These are phyloP conservation scores for Tenthredo livida DNA, from an alignment of 2,888 invertebrate species.

Conservation along the genomic window DNA sequence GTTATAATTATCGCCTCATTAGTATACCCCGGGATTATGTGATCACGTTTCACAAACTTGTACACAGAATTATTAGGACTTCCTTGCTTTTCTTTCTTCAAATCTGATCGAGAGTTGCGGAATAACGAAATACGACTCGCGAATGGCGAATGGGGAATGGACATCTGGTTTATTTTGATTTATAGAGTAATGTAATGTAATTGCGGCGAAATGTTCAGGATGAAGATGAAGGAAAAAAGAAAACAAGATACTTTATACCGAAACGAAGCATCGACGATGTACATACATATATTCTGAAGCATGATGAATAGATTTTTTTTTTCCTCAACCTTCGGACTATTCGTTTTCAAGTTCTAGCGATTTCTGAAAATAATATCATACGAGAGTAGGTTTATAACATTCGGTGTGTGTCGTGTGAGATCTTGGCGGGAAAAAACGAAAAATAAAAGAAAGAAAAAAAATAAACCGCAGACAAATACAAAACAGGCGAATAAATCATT, in stretches of 20 bases:
- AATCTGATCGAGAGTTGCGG: not conserved
- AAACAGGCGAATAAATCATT: not conserved
- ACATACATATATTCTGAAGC: not conserved
- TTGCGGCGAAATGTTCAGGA: not conserved
- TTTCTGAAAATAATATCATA: not conserved
- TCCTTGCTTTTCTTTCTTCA: not conserved
- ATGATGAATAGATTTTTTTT: too few relatives aligned
- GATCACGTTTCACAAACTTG: not conserved
- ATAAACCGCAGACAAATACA: not conserved
- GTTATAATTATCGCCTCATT: too few relatives aligned
- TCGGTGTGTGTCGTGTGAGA: not conserved
- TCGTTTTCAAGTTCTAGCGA: not conserved
- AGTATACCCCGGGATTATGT: not conserved
- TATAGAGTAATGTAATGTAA: not conserved
- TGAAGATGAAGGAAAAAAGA: not conserved
- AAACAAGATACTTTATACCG: not conserved
- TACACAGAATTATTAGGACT: too few relatives aligned
- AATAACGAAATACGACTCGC: not conserved
- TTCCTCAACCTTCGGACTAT: not conserved
- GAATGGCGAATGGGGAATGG: not conserved
- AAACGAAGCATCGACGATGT: not conserved
- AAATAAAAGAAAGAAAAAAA: not conserved
- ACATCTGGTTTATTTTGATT: slow-evolving; percentile 3
- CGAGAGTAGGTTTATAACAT: too few relatives aligned
- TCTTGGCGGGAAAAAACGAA: not conserved